Evolutionary conservation across 1,140 invertebrate genomes (phyloP), one percentile per base, ranked within the genome.

Genomic region (Hermetia illucens): DNA sequence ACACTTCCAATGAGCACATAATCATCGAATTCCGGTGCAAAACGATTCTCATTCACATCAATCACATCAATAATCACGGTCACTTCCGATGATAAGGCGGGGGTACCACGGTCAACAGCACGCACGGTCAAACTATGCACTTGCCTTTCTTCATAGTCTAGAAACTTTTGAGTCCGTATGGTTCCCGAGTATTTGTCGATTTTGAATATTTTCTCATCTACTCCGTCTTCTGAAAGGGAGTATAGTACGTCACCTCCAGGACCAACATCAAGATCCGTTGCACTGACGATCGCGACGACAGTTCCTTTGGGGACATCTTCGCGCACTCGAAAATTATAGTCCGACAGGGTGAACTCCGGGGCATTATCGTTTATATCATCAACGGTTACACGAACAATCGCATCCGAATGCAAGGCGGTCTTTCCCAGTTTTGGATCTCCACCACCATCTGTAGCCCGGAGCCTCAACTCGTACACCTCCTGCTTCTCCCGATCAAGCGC

Each of bases 331-430:
- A 90, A 82, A 3, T 70, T 72, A 53, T 89, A 89, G 25, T 70
- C 74, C 12, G 70, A 48, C 3, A 84, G 59, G 15, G 75, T 73
- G 47, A 95, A 96, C 22, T 64, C 70, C 0, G 91, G 91, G 1
- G 82, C 69, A 51, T 91, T 90, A 60, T 96, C 91, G 54, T 96
- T 96, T 17, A 91, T 77, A 54, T 96, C 91, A 46, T 87, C 78
- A 1, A 95, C 76, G 2, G 72, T 69, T 13, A 94, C 72, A 15
- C 83, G 64, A 21, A 93, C 75, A 2, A 82, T 44, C 2, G 86
- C 83, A 40, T 87, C 82, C 0, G 82, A 75, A 43, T 75, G 74
- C 6, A 89, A 62, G 2, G 70, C 57, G 8, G 58, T 56, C 0
- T 61, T 62, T 9, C 67, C 59, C n/a, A n/a, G n/a, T n/a, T n/a